phyloP scores from a whole-genome alignment of 2,888 invertebrate species.

The Tribolium freemani region DNA sequence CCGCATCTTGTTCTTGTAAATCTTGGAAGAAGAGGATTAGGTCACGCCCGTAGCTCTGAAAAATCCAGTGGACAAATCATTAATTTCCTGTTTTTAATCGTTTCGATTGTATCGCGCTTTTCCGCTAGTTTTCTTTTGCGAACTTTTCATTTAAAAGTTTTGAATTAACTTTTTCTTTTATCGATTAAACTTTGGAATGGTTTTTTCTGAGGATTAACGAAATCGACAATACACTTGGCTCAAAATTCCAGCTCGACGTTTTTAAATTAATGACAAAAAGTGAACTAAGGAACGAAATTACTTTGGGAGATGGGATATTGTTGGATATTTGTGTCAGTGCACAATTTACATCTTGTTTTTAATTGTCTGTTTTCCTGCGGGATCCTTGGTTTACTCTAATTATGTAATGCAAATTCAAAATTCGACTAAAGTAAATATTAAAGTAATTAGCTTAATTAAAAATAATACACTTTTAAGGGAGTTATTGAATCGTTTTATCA shows the following conservation, averaged over 20 bases:
- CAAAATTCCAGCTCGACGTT: too few relatives aligned
- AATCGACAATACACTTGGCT: neutral
- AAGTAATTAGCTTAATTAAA: too few relatives aligned
- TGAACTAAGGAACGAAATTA: too few relatives aligned
- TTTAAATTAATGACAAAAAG: too few relatives aligned
- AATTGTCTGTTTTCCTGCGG: neutral
- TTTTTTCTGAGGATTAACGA: neutral
- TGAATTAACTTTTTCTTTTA: constrained; percentile 13
- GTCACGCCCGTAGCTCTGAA: constrained; percentile 62
- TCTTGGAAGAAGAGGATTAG: constrained; percentile 82
- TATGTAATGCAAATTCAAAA: neutral
- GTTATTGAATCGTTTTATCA: neutral
- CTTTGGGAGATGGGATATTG: neutral
- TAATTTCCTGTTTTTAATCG: constrained; percentile 29
- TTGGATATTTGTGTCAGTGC: neutral
- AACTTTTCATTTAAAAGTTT: constrained; percentile 28
- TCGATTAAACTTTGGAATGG: constrained; percentile 9
- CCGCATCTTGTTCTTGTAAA: constrained; percentile 82
- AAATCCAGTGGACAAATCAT: constrained; percentile 7
- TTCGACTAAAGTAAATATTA: neutral
- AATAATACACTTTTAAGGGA: too few relatives aligned
- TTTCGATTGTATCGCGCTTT: constrained; percentile 6
- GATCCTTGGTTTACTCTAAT: neutral
- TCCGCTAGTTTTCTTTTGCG: constrained; percentile 6
- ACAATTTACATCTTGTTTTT: neutral